phyloP scores from a whole-genome alignment of 2,888 invertebrate genomes.

The Dicyrtomina minuta region DNA sequence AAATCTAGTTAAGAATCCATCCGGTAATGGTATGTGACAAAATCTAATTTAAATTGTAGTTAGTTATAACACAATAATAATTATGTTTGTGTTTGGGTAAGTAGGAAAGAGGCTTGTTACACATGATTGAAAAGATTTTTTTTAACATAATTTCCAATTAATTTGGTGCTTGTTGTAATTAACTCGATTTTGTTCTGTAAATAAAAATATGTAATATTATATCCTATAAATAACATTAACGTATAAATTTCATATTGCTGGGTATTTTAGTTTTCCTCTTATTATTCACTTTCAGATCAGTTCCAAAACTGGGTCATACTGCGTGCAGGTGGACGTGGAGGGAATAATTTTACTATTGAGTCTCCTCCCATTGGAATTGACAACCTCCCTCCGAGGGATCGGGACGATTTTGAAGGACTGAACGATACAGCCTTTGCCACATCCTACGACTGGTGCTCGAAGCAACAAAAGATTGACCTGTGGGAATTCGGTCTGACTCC shows the following conservation, averaged over 20 bases:
- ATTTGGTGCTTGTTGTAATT: too few species aligned
- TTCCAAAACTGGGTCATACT: too few species aligned
- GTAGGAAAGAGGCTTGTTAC: too few species aligned
- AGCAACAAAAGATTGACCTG: constrained; percentile 37
- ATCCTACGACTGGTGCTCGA: constrained; percentile 37
- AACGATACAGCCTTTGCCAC: constrained; percentile 31
- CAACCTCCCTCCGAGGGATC: neutral
- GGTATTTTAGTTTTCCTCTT: too few species aligned
- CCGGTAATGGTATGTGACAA: constrained; percentile 35
- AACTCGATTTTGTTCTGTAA: neutral
- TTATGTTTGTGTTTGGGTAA: too few species aligned
- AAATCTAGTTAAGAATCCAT: constrained; percentile 41
- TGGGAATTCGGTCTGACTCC: constrained; percentile 43
- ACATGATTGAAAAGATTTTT: too few species aligned
- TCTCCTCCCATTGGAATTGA: neutral
- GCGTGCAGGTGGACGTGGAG: too few species aligned
- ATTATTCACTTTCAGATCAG: too few species aligned
- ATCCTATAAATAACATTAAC: neutral
- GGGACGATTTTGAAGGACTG: neutral
- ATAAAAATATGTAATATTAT: constrained; percentile 1
- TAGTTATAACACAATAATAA: too few species aligned
- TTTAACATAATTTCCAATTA: too few species aligned
- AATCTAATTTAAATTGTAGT: constrained; percentile 2
- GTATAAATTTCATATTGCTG: neutral
- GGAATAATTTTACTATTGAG: neutral